Percentiles rank a stretch among this genome's conserved stretches.
Evolutionary conservation across 1,140 invertebrate genomes (phyloP).

Genomic region (Drosophila serrata): DNA sequence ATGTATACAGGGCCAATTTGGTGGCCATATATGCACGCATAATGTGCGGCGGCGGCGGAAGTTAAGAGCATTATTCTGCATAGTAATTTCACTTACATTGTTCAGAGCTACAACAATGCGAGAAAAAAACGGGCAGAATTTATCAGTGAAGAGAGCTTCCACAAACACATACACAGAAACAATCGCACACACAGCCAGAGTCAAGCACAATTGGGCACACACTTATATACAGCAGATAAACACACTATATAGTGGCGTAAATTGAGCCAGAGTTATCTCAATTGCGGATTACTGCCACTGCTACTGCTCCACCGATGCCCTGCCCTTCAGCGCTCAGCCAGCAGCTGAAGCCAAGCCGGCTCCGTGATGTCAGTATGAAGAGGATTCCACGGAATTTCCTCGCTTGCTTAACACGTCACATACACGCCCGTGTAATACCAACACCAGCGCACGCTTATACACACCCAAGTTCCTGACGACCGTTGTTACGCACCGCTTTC

Average conservation of each 20-base stretch:
- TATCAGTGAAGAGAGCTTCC: conserved; percentile 62
- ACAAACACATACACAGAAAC: conserved; percentile 35
- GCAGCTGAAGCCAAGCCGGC: conserved; percentile 27
- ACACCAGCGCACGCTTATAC: conserved; percentile 42
- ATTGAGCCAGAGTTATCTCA: conserved; percentile 78
- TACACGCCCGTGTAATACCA: conserved; percentile 62
- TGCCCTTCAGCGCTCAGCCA: not conserved
- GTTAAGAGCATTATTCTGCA: conserved; percentile 81
- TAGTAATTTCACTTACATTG: conserved; percentile 83
- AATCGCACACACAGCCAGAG: conserved; percentile 18
- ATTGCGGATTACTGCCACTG: conserved; percentile 36
- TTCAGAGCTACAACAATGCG: conserved; percentile 31
- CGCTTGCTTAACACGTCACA: conserved; percentile 78
- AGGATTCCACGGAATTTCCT: conserved; percentile 37
- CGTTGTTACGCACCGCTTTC: conserved; percentile 72
- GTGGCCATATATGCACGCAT: conserved; percentile 34
- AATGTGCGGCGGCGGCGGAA: conserved; percentile 67
- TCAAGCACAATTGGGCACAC: conserved; percentile 67
- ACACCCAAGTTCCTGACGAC: conserved; percentile 76
- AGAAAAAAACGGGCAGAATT: conserved; percentile 58
- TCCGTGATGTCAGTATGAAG: conserved; percentile 27
- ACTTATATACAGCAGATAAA: conserved; percentile 55
- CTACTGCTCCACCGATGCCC: not conserved
- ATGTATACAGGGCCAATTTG: conserved; percentile 16
- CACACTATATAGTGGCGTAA: conserved; percentile 65